Evolutionary conservation across 2,113 vertebrate species (phyloP).

Genomic region (Prunella fulvescens): DNA sequence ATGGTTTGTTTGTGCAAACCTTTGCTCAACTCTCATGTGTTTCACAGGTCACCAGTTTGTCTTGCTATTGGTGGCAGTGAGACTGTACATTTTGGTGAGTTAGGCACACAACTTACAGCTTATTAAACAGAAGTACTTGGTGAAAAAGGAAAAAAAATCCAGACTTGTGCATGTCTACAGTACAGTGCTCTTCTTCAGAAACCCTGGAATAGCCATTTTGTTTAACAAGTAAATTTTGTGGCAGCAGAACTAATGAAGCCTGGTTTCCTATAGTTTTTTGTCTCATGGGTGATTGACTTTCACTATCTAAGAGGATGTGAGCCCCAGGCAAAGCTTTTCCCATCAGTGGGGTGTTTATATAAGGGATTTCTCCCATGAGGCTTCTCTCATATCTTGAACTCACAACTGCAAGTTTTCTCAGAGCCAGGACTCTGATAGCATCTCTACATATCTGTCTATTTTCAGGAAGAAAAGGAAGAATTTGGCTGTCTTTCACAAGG

Average conservation of each 20-base stretch:
- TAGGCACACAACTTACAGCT: background rate
- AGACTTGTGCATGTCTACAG: background rate
- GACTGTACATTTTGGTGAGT: background rate
- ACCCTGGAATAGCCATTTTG: constrained; percentile 3
- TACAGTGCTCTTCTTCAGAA: background rate
- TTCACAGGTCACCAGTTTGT: background rate
- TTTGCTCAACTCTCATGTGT: background rate
- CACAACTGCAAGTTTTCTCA: constrained; percentile 57
- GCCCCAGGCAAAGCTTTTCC: constrained; percentile 60
- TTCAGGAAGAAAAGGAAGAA: background rate
- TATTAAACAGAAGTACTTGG: background rate
- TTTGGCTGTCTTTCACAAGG: background rate
- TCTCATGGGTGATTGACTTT: constrained; percentile 65
- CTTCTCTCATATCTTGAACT: constrained; percentile 52
- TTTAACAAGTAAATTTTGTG: constrained; percentile 19
- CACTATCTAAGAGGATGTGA: constrained; percentile 62
- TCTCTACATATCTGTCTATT: constrained; percentile 36
- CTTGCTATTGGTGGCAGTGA: background rate
- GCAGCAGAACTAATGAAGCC: constrained; percentile 41
- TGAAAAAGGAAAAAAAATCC: background rate
- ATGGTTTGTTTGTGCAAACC: background rate
- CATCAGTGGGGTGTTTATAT: constrained; percentile 60
- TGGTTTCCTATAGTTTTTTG: constrained; percentile 50
- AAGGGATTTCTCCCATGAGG: constrained; percentile 57
- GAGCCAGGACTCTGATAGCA: constrained; percentile 35